Conservation (phyloP, 2,113 vertebrate species). For the Cyprinodon brontotheroides region DNA sequence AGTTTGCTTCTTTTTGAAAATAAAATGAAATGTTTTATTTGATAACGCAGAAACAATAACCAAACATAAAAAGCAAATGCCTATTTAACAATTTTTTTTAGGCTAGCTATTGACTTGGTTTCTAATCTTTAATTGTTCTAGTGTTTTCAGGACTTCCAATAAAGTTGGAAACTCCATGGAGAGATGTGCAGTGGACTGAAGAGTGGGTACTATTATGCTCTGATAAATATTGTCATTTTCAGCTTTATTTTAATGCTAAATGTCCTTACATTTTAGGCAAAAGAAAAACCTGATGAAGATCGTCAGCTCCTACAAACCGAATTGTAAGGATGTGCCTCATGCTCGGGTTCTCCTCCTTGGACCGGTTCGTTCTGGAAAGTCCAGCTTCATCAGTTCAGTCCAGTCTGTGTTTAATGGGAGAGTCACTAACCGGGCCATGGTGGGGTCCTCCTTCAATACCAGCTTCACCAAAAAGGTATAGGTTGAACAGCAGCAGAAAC, state of each 20-base stretch:
- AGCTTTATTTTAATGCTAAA: neutral
- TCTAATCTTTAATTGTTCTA: neutral
- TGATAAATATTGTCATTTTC: neutral
- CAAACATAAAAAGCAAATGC: too few relatives aligned
- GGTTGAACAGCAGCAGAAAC: neutral
- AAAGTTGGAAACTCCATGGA: constrained; percentile 44
- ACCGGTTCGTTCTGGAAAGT: constrained; percentile 76
- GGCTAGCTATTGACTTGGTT: neutral
- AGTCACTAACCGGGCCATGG: constrained; percentile 77
- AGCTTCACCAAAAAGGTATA: constrained; percentile 80
- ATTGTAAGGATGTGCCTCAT: constrained; percentile 25
- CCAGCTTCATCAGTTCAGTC: constrained; percentile 81
- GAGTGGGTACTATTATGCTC: constrained; percentile 54
- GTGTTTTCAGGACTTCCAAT: rapidly evolving
- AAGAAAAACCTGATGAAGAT: constrained; percentile 60
- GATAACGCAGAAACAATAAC: too few relatives aligned
- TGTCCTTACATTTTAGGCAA: constrained; percentile 41
- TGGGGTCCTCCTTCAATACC: constrained; percentile 61
- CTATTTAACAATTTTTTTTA: neutral
- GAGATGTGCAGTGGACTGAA: constrained; percentile 67
- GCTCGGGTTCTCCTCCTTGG: constrained; percentile 77
- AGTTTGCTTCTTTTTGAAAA: neutral
- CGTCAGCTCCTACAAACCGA: constrained; percentile 61
- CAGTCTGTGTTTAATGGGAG: constrained; percentile 76
- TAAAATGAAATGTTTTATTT: neutral